phyloP scores from a whole-genome alignment of 2,888 invertebrate genomes.

The Thera britannica region DNA sequence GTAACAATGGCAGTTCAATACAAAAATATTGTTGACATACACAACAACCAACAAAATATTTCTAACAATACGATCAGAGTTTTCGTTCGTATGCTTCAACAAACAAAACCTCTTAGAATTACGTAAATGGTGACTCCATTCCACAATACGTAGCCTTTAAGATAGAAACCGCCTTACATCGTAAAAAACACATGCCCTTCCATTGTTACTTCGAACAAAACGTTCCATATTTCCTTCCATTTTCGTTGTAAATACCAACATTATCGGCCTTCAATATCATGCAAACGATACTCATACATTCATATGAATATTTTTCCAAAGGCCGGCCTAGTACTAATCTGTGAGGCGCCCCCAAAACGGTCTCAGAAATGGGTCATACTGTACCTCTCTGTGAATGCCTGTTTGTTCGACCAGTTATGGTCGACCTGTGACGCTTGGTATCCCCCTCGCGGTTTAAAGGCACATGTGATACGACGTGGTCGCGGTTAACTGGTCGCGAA shows the following conservation, averaged over 20 bases:
- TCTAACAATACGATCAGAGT: slow-evolving; percentile 17
- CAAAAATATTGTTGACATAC: slow-evolving; percentile 12
- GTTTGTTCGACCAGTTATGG: slow-evolving; percentile 47
- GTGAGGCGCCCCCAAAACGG: slow-evolving; percentile 62
- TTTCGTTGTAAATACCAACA: slow-evolving; percentile 42
- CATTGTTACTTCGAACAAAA: slow-evolving; percentile 45
- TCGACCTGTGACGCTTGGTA: slow-evolving; percentile 38
- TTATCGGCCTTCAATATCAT: slow-evolving; percentile 49
- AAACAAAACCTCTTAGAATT: slow-evolving; percentile 25
- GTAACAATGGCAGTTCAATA: slow-evolving; percentile 4
- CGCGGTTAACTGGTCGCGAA: slow-evolving; percentile 51
- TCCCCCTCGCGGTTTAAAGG: slow-evolving; percentile 29
- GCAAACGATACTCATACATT: slow-evolving; percentile 60
- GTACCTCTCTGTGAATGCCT: slow-evolving; percentile 64
- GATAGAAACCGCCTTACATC: slow-evolving; percentile 24
- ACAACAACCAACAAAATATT: slow-evolving; percentile 18
- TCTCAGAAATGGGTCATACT: slow-evolving; percentile 68
- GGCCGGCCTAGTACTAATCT: slow-evolving; percentile 65
- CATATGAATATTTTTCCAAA: slow-evolving; percentile 64
- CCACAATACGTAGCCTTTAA: slow-evolving; percentile 19
- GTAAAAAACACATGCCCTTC: slow-evolving; percentile 37
- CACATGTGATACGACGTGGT: slow-evolving; percentile 42
- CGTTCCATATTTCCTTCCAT: slow-evolving; percentile 35
- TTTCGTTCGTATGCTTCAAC: slow-evolving; percentile 17
- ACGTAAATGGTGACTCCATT: slow-evolving; percentile 15